A percentile compares a stretch with the other conserved stretches of the same genome.
Conservation (phyloP, 1,140 invertebrate genomes). For the Diabrotica virgifera region DNA sequence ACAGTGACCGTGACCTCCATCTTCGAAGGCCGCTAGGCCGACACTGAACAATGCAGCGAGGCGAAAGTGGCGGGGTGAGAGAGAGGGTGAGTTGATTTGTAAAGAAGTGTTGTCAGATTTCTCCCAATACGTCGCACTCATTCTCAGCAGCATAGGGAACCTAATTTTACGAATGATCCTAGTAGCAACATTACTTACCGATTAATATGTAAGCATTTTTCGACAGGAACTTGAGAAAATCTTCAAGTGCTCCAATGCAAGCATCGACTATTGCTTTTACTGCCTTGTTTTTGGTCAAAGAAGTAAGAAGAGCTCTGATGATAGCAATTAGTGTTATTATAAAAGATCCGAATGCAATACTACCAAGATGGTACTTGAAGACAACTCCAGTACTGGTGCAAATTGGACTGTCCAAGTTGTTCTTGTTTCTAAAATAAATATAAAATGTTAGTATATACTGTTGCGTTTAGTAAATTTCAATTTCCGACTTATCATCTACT, state of each 20-base stretch:
- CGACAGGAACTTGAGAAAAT: slow-evolving; percentile 67
- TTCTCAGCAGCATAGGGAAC: too few species aligned
- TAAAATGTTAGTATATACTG: background rate
- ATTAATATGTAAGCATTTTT: slow-evolving; percentile 79
- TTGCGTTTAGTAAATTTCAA: too few species aligned
- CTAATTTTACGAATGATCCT: too few species aligned
- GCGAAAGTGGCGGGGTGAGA: too few species aligned
- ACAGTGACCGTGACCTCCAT: too few species aligned
- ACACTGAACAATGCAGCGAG: too few species aligned
- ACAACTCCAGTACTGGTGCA: slow-evolving; percentile 56
- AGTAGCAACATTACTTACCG: slow-evolving; percentile 52
- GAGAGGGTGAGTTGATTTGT: too few species aligned
- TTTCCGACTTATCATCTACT: too few species aligned
- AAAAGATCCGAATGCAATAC: slow-evolving; percentile 73
- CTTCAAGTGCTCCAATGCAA: slow-evolving; percentile 69
- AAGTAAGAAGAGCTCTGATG: slow-evolving; percentile 55
- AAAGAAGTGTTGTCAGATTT: too few species aligned
- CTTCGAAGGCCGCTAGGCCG: too few species aligned
- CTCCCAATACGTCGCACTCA: too few species aligned
- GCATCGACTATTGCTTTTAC: slow-evolving; percentile 51
- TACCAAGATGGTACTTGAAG: slow-evolving; percentile 71
- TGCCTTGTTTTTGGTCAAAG: slow-evolving; percentile 25
- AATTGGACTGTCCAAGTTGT: slow-evolving; percentile 57
- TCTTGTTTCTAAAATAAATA: slow-evolving; percentile 61
- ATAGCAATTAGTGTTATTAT: slow-evolving; percentile 70